These are phyloP conservation scores for Seriola quinqueradiata DNA, from an alignment of 2,113 vertebrate genomes.

Conservation along the genomic window DNA sequence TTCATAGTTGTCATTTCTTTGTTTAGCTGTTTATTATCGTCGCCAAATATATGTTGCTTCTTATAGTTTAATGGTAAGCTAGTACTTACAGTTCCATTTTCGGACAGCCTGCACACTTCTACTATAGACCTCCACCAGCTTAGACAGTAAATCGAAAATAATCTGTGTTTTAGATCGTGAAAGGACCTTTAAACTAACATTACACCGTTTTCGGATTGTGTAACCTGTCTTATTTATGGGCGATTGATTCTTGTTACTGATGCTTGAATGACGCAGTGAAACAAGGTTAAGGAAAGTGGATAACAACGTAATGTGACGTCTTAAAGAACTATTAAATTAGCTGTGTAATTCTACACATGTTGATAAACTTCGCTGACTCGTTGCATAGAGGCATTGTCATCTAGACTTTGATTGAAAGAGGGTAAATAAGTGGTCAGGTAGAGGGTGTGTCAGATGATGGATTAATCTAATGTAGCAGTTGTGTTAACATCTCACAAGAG, in stretches of 20 bases:
- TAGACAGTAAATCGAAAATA: not conserved
- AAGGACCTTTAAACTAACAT: not conserved
- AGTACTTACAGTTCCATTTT: slow-evolving; percentile 23
- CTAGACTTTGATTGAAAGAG: not conserved
- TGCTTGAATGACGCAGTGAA: not conserved
- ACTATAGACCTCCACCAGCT: not conserved
- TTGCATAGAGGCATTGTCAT: no score
- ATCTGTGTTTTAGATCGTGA: not conserved
- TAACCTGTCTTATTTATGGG: not conserved
- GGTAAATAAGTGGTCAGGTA: no score
- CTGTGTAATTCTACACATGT: not conserved
- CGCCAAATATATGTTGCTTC: no score
- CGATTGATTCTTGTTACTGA: not conserved
- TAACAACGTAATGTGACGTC: not conserved
- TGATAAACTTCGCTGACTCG: not conserved
- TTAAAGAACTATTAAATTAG: not conserved
- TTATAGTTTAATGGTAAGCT: not conserved
- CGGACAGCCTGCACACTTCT: slow-evolving; percentile 6
- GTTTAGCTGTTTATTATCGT: no score
- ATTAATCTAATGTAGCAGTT: not conserved
- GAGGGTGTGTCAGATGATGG: slow-evolving; percentile 1
- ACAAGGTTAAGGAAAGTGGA: not conserved
- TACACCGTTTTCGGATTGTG: no score
- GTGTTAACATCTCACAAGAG: not conserved
- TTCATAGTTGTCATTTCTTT: not conserved